Base-by-base conservation (phyloP, 2,888 invertebrate species). In the Tetragonula carbonaria region DNA sequence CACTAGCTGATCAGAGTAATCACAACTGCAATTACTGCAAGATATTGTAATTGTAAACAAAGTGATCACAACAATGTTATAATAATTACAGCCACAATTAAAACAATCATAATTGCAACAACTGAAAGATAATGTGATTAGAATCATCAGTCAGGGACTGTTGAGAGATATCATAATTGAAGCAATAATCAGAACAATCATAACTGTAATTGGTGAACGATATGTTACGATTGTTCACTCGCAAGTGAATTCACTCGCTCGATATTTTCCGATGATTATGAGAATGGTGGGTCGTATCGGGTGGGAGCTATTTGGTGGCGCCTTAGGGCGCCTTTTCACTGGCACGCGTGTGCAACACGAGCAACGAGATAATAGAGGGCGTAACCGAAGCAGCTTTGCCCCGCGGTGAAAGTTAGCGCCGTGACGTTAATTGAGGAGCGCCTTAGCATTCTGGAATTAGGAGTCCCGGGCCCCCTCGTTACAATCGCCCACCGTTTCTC, bases 391-490 rank as follows among this genome's bases (percentile, higher is more conserved):
- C 87, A 84, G 87, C 89, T 87, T 83, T 89, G 90, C 88, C 90
- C 90, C 80, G 87, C 89, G 89, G 90, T 90, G 90, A 90, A 90
- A 90, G 91, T 90, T 90, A 89, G 87, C 91, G 87, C 87, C 87
- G 75, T 84, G 86, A 86, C 82, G 87, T 87, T 90, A 91, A 90
- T 90, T 90, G 88, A 89, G 90, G 86, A 89, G 87, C 87, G 86
- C 87, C 90, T 84, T 80, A 84, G 84, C 84, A 82, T 84, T 77
- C 70, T 83, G 84, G 85, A 90, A 89, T 89, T 89, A 89, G 90
- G 90, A 86, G 82, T 66, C 80, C 79, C 45, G 72, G 80, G n/a
- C 38, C 51, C 38, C 51, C 50, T 71, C 38, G 18, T 73, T 57
- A 57, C 51, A 2, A 45, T 16, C 28, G 62, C 16, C 18, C 38